Base-by-base conservation (phyloP, 2,113 vertebrate genomes). In the Oxyura jamaicensis region DNA sequence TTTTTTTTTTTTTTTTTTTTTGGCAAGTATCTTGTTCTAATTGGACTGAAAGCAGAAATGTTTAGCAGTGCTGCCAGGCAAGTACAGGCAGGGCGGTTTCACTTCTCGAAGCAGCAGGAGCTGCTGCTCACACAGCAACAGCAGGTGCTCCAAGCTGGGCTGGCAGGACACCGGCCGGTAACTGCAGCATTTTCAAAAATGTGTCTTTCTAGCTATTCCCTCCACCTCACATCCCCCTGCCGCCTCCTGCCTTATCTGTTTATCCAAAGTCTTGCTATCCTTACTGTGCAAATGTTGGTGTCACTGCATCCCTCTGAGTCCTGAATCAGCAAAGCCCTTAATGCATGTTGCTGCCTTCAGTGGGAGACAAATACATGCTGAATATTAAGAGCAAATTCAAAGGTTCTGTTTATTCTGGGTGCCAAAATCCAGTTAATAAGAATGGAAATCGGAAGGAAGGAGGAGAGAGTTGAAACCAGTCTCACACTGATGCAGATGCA, bases 21-120 rank as follows among this genome's bases (percentile, higher is more conserved):
- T 81, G 39, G 59, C 18, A 3, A 83, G 60, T 42, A 31, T 46
- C 29, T 58, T 31, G 60, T 26, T 66, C 63, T 39, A 83, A 73
- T 50, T 50, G 80, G 28, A 44, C 50, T 4, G 6, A 55, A 35
- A 41, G 88, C 63, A 93, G 66, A 44, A 91, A 36, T 33, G 72
- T 89, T 92, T 72, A 91, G 88, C 88, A 36, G 48, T 6, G 73
- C 86, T 95, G 88, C 67, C 58, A 48, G 83, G 92, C 95, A 75
- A 93, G 79, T 19, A 13, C 87, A 68, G 87, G 53, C 91, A 86
- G 91, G 63, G 82, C 0, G 0, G 19, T 18, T 77, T 69, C 75
- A 71, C 59, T 79, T 6, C 28, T 11, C 17, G 86, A 33, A 94
- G 60, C 91, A 80, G 86, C 94, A 86, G 90, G 93, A 93, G 75